Evolutionary conservation across 2,888 invertebrate genomes (phyloP).

Genomic region (Ctena decussata): DNA sequence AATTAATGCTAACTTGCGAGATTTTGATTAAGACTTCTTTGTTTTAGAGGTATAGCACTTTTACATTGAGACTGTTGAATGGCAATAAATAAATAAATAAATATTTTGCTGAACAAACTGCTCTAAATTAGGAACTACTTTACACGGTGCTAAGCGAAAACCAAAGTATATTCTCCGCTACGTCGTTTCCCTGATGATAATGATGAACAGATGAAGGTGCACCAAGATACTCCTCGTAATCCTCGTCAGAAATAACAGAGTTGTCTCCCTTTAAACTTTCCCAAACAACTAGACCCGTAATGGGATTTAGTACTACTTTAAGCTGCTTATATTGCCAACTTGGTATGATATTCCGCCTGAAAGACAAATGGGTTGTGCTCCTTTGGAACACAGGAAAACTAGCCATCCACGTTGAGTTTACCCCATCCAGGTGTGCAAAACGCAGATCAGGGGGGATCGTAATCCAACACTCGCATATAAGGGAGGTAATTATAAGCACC

Average conservation of each 20-base stretch:
- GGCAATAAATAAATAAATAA: conserved; percentile 16
- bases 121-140: conserved; percentile 7
- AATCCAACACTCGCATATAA: conserved; percentile 64
- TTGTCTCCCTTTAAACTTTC: neutral
- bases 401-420: conserved; percentile 59
- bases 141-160: neutral
- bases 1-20: neutral
- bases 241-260: neutral
- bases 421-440: conserved; percentile 56
- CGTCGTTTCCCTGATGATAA: neutral
- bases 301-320: neutral
- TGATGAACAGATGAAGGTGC: neutral
- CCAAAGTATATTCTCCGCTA: conserved; percentile 1
- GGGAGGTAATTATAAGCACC: conserved; percentile 64
- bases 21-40: neutral
- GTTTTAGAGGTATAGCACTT: conserved; percentile 7
- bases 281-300: neutral
- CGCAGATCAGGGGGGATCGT: conserved; percentile 59
- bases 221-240: neutral
- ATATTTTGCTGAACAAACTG: conserved; percentile 6
- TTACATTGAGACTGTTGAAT: neutral
- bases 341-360: conserved; percentile 16
- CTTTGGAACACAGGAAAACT: conserved; percentile 33
- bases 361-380: conserved; percentile 54
- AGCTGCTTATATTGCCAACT: neutral